A percentile compares a stretch with the other conserved stretches of the same genome.
Conservation (phyloP, 2,888 invertebrate genomes). For the Ichneumon xanthorius region DNA sequence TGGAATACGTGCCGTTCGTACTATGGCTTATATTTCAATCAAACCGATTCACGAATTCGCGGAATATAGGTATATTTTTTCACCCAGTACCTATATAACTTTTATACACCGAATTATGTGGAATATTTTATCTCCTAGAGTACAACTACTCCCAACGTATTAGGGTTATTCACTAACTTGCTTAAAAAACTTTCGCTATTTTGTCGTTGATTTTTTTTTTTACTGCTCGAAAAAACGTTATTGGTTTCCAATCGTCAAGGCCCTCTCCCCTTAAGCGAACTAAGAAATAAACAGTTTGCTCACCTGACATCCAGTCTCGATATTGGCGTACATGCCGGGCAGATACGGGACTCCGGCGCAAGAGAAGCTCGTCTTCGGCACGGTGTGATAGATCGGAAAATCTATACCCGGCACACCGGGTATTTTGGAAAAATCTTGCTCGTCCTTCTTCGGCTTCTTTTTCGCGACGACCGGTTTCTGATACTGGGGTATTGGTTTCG, state of each 20-base stretch:
- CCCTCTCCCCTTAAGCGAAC: neutral
- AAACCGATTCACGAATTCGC: neutral
- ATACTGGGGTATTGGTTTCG: constrained; percentile 72
- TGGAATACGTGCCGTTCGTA: constrained; percentile 54
- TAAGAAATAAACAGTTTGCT: constrained; percentile 50
- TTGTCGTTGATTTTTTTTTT: neutral
- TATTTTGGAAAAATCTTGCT: constrained; percentile 92
- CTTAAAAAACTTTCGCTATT: neutral
- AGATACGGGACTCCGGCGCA: constrained; percentile 92
- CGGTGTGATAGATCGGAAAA: constrained; percentile 92
- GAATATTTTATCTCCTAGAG: neutral
- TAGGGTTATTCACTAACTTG: neutral
- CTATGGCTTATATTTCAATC: constrained; percentile 21
- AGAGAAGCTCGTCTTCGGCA: constrained; percentile 92
- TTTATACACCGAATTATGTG: neutral
- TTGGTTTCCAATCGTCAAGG: too few species aligned
- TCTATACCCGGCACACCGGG: constrained; percentile 93
- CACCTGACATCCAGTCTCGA: constrained; percentile 95
- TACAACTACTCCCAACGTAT: neutral
- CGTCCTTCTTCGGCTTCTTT: constrained; percentile 85
- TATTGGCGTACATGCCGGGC: constrained; percentile 96
- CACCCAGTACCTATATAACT: neutral
- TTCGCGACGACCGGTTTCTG: constrained; percentile 73
- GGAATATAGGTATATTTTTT: neutral
- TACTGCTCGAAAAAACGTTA: neutral